Evolutionary conservation across 1,140 invertebrate species (phyloP), one percentile per base, ranked within the genome.

Genomic region (Helicoverpa zea): DNA sequence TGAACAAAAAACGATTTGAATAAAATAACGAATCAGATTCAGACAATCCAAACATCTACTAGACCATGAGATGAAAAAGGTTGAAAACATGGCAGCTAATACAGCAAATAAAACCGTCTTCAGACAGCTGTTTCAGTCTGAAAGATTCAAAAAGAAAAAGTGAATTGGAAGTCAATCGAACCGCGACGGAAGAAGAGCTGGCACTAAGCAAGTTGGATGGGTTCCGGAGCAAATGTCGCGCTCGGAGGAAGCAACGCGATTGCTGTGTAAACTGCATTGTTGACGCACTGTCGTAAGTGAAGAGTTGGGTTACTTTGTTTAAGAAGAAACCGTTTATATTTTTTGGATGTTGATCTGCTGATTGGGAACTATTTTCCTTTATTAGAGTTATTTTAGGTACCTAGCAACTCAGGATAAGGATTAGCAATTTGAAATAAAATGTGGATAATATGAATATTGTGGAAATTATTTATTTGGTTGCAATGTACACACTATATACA

Each of bases 141-240:
- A 0, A 16, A 4, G 43, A 23, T 16, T 68, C 43, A 35, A 43
- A 51, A 72, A 52, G 49, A 52, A 70, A 29, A 47, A 13, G 11
- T 51, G 12, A 23, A 51, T 14, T 14, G 16, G 4, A 70, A 51
- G 11, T 10, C 13, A 51, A 68, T 29, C 5, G 3, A 51, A 51
- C 10, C 47, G 2, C 18, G 13, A 70, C 66, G 47, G 66, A 52
- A 52, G 66, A 70, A 18, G 18, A 1, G 51, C 49, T 14, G 13
- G 23, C 47, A 70, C 30, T 54, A 70, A 70, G 47, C 18, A 30
- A 70, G 66, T 70, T 70, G 29, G 49, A 70, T 70, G 47, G 16
- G 49, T 54, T 68, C 47, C 47, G 47, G 43, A 54, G 66, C 66
- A 70, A 70, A 70, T 14, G 66, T 47, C 63, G 35, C 49, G 35